Conservation (phyloP, 1,140 invertebrate genomes). For the Lepidurus arcticus region DNA sequence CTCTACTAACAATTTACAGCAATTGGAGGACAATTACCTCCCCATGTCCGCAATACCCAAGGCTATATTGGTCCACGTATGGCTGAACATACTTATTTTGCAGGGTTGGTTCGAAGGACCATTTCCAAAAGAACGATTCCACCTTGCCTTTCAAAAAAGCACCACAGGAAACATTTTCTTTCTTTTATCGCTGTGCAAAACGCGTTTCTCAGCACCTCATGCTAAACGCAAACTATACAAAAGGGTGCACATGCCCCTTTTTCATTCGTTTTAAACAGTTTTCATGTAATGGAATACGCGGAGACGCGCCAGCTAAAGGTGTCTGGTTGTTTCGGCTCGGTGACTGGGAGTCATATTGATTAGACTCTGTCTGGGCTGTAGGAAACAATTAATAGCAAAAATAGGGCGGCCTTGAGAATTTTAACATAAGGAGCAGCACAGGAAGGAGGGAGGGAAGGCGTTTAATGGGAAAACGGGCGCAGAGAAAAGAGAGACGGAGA, state of each 20-base stretch:
- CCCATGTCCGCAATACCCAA: background rate
- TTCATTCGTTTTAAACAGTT: background rate
- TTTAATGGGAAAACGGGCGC: background rate
- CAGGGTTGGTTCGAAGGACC: background rate
- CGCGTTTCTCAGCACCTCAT: slow-evolving; percentile 3
- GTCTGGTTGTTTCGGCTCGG: slow-evolving; percentile 17
- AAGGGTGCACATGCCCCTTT: background rate
- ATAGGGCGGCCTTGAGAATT: slow-evolving; percentile 14
- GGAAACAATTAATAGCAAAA: slow-evolving; percentile 22
- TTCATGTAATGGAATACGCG: background rate
- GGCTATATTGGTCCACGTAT: slow-evolving; percentile 6
- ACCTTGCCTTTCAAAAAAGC: background rate
- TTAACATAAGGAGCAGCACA: slow-evolving; percentile 6
- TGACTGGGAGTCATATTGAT: slow-evolving; percentile 21
- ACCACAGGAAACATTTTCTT: background rate
- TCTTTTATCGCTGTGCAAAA: background rate
- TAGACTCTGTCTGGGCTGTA: slow-evolving; percentile 16
- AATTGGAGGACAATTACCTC: slow-evolving; percentile 18
- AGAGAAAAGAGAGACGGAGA: background rate
- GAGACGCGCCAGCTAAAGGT: slow-evolving; percentile 17
- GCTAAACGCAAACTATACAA: background rate
- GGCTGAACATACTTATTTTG: slow-evolving; percentile 4
- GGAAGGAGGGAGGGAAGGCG: background rate
- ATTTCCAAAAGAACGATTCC: background rate
- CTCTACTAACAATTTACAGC: background rate